These are phyloP conservation scores for Centropus bengalensis DNA, from an alignment of 2,113 vertebrate species.

Conservation along the genomic window DNA sequence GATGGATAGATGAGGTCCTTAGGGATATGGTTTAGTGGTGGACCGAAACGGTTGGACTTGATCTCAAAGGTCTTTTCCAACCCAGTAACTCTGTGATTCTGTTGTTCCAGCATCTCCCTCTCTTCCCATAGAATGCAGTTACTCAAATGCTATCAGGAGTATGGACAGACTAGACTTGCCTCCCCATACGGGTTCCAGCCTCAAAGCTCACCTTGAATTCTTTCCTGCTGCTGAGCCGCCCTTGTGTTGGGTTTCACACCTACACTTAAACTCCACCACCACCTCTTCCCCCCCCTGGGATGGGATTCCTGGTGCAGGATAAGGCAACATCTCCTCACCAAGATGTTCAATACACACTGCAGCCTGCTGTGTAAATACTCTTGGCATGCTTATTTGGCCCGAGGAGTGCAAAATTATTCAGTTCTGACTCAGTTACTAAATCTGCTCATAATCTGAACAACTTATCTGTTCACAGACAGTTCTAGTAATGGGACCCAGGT, in stretches of 20 bases:
- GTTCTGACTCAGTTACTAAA: not conserved
- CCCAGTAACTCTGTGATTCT: no score
- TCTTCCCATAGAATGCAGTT: not conserved
- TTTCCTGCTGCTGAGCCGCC: not conserved
- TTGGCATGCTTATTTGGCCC: not conserved
- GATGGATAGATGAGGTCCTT: no score
- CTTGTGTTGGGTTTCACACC: not conserved
- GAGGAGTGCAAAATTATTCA: not conserved
- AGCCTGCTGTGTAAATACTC: not conserved
- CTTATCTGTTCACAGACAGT: not conserved
- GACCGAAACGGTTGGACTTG: no score
- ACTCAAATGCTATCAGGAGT: rapidly evolving
- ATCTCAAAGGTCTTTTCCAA: no score
- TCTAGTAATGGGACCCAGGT: not conserved
- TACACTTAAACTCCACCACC: not conserved
- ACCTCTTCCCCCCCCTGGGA: not conserved
- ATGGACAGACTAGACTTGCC: not conserved
- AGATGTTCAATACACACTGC: not conserved
- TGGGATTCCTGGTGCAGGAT: not conserved
- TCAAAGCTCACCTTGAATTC: not conserved
- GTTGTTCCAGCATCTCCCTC: not conserved
- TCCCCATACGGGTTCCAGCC: not conserved
- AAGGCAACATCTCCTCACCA: not conserved
- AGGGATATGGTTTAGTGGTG: no score
- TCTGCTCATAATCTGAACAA: not conserved